Evolutionary conservation across 2,797 vertebrate genomes (phyloP).

Genomic region (Gadopsis marmoratus): DNA sequence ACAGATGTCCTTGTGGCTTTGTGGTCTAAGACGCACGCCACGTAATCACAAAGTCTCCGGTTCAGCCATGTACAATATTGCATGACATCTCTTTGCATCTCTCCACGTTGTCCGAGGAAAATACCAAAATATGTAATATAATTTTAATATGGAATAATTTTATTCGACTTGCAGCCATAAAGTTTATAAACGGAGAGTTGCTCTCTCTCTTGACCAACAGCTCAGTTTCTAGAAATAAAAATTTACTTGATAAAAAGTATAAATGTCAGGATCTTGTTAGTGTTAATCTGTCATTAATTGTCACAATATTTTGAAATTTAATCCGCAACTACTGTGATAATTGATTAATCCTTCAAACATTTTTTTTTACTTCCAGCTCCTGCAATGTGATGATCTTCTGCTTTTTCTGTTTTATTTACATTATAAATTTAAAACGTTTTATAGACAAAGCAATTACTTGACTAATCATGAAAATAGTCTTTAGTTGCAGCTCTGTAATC

Average conservation of each 20-base stretch:
- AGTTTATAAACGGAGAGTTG: neutral
- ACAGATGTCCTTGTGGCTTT: neutral
- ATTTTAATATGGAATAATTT: too few relatives aligned
- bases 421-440: too few relatives aligned
- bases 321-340: too few relatives aligned
- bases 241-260: neutral
- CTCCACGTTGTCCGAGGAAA: neutral
- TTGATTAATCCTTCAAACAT: too few relatives aligned
- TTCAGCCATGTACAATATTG: neutral
- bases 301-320: too few relatives aligned
- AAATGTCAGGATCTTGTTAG: neutral
- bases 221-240: neutral
- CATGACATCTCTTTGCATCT: neutral
- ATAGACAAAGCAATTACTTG: neutral
- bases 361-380: too few relatives aligned
- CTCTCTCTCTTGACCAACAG: neutral
- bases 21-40: neutral
- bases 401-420: too few relatives aligned
- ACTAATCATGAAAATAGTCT: neutral
- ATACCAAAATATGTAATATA: neutral
- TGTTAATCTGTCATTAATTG: neutral
- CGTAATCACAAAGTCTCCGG: constrained; percentile 2
- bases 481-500: neutral
- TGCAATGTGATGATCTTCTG: too few relatives aligned
- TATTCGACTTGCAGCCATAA: neutral